Conservation (phyloP, 2,797 vertebrate genomes). For the Megaceryle alcyon region DNA sequence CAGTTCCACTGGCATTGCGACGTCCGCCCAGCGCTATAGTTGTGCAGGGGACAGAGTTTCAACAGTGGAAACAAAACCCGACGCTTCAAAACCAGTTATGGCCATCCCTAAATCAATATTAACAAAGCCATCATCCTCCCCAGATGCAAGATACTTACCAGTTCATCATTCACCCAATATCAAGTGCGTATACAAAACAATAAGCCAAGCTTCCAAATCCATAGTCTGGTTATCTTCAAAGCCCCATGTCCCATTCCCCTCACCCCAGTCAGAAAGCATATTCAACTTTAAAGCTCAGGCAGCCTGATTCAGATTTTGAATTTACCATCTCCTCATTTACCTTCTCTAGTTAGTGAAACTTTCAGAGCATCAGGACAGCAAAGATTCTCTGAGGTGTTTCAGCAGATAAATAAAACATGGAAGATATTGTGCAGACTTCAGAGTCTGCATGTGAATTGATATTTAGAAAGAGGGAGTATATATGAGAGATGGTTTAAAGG, state of each 20-base stretch:
- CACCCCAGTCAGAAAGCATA: neutral
- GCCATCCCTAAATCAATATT: constrained; percentile 90
- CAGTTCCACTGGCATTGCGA: constrained; percentile 36
- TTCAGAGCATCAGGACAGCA: neutral
- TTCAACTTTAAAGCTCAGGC: neutral
- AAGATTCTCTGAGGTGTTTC: neutral
- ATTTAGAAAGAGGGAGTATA: neutral
- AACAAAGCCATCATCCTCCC: constrained; percentile 86
- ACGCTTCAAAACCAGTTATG: constrained; percentile 43
- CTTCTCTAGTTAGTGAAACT: neutral
- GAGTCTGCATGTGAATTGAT: neutral
- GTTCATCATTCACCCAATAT: constrained; percentile 71
- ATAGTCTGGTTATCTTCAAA: neutral
- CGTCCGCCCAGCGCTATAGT: constrained; percentile 17
- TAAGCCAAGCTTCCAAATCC: neutral
- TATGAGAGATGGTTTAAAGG: neutral
- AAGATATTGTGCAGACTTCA: neutral
- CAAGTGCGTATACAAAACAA: constrained; percentile 80
- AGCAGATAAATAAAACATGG: neutral
- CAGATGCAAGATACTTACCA: constrained; percentile 83
- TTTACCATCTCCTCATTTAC: neutral
- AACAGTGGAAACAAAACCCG: constrained; percentile 51
- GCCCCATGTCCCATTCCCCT: neutral
- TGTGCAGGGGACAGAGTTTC: constrained; percentile 47
- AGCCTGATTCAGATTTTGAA: neutral